Evolutionary conservation across 53 echinoderm and acorn worm species (phyloP).

Genomic region (Temnopleurus reevesii): DNA sequence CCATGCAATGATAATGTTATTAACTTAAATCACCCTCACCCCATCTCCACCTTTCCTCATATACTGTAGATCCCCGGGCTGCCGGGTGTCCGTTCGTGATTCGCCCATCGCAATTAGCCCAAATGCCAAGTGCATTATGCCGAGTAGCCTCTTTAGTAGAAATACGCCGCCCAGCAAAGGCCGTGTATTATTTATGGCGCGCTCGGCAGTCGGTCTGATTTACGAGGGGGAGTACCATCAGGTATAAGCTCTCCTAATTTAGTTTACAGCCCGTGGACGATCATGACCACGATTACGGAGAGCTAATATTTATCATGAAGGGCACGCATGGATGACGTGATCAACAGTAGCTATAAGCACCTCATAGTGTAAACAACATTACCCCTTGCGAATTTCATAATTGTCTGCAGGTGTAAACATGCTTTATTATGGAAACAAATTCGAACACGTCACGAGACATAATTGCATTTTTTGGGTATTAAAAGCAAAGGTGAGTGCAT

Average conservation of each 20-base stretch:
- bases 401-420: background rate
- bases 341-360: background rate
- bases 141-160: background rate
- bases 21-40: background rate
- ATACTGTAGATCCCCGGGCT: background rate
- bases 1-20: background rate
- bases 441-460: background rate
- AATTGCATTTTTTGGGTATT: background rate
- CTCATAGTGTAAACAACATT: background rate
- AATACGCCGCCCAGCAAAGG: conserved; percentile 13
- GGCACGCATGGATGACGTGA: background rate
- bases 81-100: background rate
- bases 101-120: background rate
- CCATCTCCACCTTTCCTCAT: background rate
- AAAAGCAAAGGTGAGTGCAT: no score
- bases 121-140: conserved; percentile 28
- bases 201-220: background rate
- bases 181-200: conserved; percentile 34
- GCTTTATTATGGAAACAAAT: background rate
- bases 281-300: background rate
- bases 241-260: background rate
- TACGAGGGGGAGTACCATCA: background rate
- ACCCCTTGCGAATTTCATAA: background rate
- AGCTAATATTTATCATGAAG: conserved; percentile 13
- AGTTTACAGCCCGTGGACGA: conserved; percentile 21